Evolutionary conservation across 2,888 invertebrate species (phyloP), one percentile per base, ranked within the genome.

Genomic region (Dioctria rufipes): DNA sequence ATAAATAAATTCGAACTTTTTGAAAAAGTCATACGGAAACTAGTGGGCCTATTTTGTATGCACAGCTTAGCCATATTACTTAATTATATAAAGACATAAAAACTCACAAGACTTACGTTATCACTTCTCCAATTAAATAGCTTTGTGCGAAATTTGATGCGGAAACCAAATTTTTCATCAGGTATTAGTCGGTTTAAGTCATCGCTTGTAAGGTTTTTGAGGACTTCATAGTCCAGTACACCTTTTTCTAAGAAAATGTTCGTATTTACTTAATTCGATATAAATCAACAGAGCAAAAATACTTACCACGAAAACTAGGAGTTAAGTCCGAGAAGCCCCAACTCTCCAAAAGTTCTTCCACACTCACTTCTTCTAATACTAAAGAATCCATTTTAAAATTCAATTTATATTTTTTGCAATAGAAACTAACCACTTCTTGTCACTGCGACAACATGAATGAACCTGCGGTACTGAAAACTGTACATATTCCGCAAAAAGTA

Each of bases 101-200:
- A 54, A 54, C 1, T 71, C n/a, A 71, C 71, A 54, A 11, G 3
- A 54, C 25, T 71, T 1, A 71, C 71, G 49, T 49, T 46, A n/a
- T 46, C 40, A 51, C 1, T 13, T 3, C 71, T 4, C 51, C 51
- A 71, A 8, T 71, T 49, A 13, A 46, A 71, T 37, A 71, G 51
- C 39, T 71, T 71, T 11, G 71, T 71, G 5, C 51, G 71, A 51
- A 71, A 71, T 71, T 51, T 71, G 5, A 71, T 51, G 25, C 51
- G 71, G 2, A 71, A 13, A 5, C 49, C 71, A 40, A 71, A 71
- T 43, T 71, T n/a, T 71, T 49, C 71, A 5, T 51, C 54, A 3
- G 71, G 71, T 46, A 71, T 71, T 43, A 71, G 9, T 3, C 39
- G 11, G 37, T 71, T 51, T 25, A 71, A 39, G 9, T 71, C 71